phyloP scores from a whole-genome alignment of 2,113 vertebrate genomes.

The Thamnaconus septentrionalis region DNA sequence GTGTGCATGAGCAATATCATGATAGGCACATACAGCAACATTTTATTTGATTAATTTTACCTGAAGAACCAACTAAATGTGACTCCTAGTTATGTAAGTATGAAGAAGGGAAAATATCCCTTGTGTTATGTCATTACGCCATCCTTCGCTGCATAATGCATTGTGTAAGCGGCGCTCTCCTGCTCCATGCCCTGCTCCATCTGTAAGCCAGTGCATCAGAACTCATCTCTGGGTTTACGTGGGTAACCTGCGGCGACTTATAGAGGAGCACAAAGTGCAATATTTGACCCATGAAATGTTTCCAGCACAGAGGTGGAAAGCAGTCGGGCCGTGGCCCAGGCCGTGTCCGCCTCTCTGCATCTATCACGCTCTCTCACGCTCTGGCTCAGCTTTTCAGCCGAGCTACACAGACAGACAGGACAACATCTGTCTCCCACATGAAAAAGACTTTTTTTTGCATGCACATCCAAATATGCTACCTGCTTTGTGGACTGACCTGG shows the following conservation, averaged over 20 bases:
- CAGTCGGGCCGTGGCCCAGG: not conserved
- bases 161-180: not conserved
- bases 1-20: too few relatives aligned
- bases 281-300: too few relatives aligned
- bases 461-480: too few relatives aligned
- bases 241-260: not conserved
- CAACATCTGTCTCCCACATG: constrained; percentile 71
- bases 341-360: constrained; percentile 8
- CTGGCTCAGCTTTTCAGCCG: constrained; percentile 39
- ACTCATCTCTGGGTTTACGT: not conserved
- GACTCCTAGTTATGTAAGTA: too few relatives aligned
- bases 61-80: too few relatives aligned
- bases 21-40: too few relatives aligned
- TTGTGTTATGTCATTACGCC: not conserved
- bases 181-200: not conserved
- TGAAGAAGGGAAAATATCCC: not conserved
- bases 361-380: constrained; percentile 39
- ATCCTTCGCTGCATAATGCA: not conserved
- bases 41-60: too few relatives aligned
- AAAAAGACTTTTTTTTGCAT: constrained; percentile 20
- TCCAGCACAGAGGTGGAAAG: too few relatives aligned
- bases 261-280: too few relatives aligned
- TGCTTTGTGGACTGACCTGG: too few relatives aligned
- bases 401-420: constrained; percentile 41
- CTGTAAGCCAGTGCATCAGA: not conserved